phyloP scores from a whole-genome alignment of 2,888 invertebrate genomes.

The Lithophane socia region DNA sequence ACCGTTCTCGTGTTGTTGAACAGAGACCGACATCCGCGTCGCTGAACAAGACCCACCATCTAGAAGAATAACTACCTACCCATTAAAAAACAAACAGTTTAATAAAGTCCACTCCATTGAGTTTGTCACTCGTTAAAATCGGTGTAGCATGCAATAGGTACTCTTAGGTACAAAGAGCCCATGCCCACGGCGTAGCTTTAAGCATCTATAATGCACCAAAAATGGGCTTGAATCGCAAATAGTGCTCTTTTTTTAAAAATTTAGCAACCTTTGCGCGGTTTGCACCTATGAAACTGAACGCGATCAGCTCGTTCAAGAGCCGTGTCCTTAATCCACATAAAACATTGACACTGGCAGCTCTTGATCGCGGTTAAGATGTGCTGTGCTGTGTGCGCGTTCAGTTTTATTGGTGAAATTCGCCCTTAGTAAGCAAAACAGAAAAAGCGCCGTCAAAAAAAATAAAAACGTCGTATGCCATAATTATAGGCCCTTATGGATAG shows the following conservation, averaged over 20 bases:
- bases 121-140: slow-evolving; percentile 45
- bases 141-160: slow-evolving; percentile 38
- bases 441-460: not conserved
- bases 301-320: not conserved
- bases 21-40: slow-evolving; percentile 15
- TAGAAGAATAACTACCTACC: slow-evolving; percentile 11
- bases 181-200: not conserved
- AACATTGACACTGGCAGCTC: not conserved
- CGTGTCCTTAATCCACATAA: not conserved
- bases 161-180: slow-evolving; percentile 6
- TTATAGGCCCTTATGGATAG: not conserved
- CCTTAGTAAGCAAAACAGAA: not conserved
- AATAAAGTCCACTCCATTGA: slow-evolving; percentile 44
- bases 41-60: slow-evolving; percentile 23
- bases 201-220: not conserved
- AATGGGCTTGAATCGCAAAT: not conserved
- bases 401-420: too few relatives aligned
- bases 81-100: slow-evolving; percentile 52
- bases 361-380: too few relatives aligned
- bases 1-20: slow-evolving; percentile 22
- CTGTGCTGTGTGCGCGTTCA: too few relatives aligned
- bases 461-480: not conserved
- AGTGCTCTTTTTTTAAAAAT: not conserved
- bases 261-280: not conserved
- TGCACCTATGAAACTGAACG: not conserved